Base-by-base conservation (phyloP, 2,797 vertebrate species). In the Ciconia nigra region DNA sequence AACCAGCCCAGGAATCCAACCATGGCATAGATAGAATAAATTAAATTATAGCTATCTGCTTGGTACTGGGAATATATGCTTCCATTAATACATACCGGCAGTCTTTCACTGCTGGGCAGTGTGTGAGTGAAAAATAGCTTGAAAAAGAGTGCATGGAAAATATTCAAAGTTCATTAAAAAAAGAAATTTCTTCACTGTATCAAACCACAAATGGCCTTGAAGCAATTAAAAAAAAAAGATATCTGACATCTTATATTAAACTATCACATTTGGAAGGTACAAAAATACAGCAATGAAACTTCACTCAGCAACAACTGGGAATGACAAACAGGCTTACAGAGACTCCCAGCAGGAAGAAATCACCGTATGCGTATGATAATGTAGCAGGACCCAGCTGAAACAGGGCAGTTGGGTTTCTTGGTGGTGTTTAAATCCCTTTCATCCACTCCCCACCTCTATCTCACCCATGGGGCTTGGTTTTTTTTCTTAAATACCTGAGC, bases 401-500 rank as follows among this genome's bases (percentile, higher is more conserved):
- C 10, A 51, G 42, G 42, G 28, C 33, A 67, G 17, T 2, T 41
- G 20, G 6, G 9, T 57, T 70, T 62, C 54, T 13, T 51, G 12
- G 18, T 70, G 19, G 5, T 42, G 21, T 62, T 93, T 88, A 67
- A 88, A 57, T 42, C 15, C 26, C 25, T 69, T 87, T 80, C 8
- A 28, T 47, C 25, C 9, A 35, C 46, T 77, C 18, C 9, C 11
- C 39, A 71, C 21, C 12, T 42, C 26, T 51, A 4, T 42, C 15
- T 83, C 24, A 24, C 11, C 19, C 42, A 14, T 9, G 3, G 5
- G 8, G 6, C 35, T 66, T 29, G 3, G 0, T 8, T 33, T 49
- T 20, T 25, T 49, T 49, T 11, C 37, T 70, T 46, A 37, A 72
- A 24, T 42, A 20, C 29, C 44, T n/a, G 29, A 63, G 37, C 49